Percentiles rank a stretch among this genome's conserved stretches.
phyloP scores from a whole-genome alignment of 1,140 invertebrate genomes.

The Vanessa atalanta region DNA sequence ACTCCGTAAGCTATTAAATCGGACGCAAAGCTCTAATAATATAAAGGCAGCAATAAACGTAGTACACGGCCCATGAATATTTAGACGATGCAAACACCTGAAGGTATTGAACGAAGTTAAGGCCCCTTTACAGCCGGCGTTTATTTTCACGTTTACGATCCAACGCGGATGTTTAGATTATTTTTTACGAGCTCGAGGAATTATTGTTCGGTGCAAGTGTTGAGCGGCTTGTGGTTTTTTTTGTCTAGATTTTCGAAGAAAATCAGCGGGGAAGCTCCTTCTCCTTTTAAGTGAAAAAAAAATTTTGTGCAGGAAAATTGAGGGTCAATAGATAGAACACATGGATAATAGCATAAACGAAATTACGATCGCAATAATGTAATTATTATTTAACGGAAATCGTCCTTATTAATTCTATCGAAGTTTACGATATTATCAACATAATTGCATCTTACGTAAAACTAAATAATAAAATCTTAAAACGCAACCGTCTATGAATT shows the following conservation, averaged over 20 bases:
- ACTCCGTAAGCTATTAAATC: constrained; percentile 31
- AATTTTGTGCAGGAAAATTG: too few relatives aligned
- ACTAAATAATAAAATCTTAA: not conserved
- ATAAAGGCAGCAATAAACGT: constrained; percentile 37
- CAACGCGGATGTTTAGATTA: constrained; percentile 55
- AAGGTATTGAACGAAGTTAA: constrained; percentile 41
- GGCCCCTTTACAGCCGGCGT: constrained; percentile 51
- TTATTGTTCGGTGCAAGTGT: constrained; percentile 35
- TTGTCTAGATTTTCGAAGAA: too few relatives aligned
- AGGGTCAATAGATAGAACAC: too few relatives aligned
- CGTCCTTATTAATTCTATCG: too few relatives aligned
- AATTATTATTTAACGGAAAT: too few relatives aligned
- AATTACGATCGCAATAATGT: too few relatives aligned
- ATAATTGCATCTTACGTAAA: too few relatives aligned
- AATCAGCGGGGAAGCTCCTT: too few relatives aligned
- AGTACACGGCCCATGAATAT: constrained; percentile 44
- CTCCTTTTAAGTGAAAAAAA: too few relatives aligned
- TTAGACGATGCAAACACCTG: constrained; percentile 48
- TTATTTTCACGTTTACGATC: constrained; percentile 54
- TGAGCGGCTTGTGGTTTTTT: not conserved
- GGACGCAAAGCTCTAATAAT: constrained; percentile 35
- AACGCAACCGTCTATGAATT: constrained; percentile 17
- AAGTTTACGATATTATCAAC: too few relatives aligned
- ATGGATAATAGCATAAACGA: too few relatives aligned
- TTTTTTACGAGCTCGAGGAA: constrained; percentile 62